Conservation (phyloP, 2,888 invertebrate genomes). For the Cataglyphis altisquamis region DNA sequence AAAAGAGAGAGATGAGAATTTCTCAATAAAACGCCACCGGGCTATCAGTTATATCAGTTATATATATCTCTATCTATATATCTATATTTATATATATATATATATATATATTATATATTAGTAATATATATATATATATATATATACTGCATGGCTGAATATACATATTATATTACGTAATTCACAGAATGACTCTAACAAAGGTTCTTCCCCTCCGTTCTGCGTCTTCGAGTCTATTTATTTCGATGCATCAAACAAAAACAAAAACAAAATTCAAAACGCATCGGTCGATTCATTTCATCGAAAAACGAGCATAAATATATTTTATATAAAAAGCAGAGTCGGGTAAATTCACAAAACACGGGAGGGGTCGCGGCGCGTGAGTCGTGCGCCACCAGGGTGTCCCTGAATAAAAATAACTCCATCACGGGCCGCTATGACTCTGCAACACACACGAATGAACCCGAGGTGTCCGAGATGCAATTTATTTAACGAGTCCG, state of each 20-base stretch:
- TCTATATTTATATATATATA: constrained; percentile 57
- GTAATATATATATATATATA: constrained; percentile 51
- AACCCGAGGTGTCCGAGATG: constrained; percentile 36
- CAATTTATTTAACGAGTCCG: constrained; percentile 45
- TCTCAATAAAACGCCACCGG: constrained; percentile 86
- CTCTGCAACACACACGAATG: constrained; percentile 21
- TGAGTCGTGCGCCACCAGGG: constrained; percentile 61
- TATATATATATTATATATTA: constrained; percentile 15
- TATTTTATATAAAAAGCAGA: constrained; percentile 44
- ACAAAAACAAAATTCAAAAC: not conserved
- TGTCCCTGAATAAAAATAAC: constrained; percentile 65
- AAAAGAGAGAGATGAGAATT: constrained; percentile 71
- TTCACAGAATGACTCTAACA: constrained; percentile 63
- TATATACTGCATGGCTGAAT: constrained; percentile 61
- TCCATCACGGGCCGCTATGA: constrained; percentile 47
- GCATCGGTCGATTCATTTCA: not conserved
- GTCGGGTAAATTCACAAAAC: constrained; percentile 54
- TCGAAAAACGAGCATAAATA: constrained; percentile 47
- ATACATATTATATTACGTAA: constrained; percentile 60
- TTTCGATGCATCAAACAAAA: not conserved
- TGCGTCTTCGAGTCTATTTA: constrained; percentile 81
- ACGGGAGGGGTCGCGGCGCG: constrained; percentile 49
- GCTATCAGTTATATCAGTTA: constrained; percentile 69
- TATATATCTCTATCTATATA: constrained; percentile 46
- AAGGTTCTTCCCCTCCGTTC: constrained; percentile 74